Evolutionary conservation across 1,140 invertebrate species (phyloP).

Genomic region (Dryas iulia): DNA sequence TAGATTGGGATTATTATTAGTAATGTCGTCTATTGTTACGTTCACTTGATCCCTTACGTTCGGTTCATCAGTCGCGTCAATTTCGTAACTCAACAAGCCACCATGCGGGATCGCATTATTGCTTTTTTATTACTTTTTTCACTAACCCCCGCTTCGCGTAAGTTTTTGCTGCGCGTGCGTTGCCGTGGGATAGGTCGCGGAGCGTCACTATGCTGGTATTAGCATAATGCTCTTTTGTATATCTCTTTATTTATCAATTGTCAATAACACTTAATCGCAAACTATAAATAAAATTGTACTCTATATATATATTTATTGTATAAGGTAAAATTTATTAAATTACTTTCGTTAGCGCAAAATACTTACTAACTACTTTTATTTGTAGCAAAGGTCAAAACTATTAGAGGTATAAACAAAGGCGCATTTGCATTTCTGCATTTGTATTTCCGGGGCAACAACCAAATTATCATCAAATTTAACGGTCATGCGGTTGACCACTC

Average conservation of each 20-base stretch:
- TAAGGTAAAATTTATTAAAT: slow-evolving; percentile 11
- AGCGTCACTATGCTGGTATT: slow-evolving; percentile 73
- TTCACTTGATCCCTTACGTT: slow-evolving; percentile 61
- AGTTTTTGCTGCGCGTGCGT: slow-evolving; percentile 67
- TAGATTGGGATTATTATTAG: slow-evolving; percentile 11
- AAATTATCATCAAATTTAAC: slow-evolving; percentile 65
- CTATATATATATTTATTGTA: background rate
- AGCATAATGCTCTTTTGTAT: slow-evolving; percentile 66
- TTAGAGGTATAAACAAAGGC: slow-evolving; percentile 59
- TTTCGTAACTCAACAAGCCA: slow-evolving; percentile 73
- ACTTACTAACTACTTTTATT: slow-evolving; percentile 49
- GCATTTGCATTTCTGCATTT: slow-evolving; percentile 74
- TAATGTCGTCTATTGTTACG: slow-evolving; percentile 29
- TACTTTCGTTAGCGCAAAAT: slow-evolving; percentile 52
- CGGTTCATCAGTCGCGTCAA: slow-evolving; percentile 73
- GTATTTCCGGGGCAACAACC: slow-evolving; percentile 62
- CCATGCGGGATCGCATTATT: slow-evolving; percentile 78
- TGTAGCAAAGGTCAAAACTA: slow-evolving; percentile 61
- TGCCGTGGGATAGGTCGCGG: slow-evolving; percentile 74
- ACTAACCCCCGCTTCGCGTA: slow-evolving; percentile 65
- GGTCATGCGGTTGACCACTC: slow-evolving; percentile 50
- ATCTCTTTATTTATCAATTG: slow-evolving; percentile 56
- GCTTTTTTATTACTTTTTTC: slow-evolving; percentile 79
- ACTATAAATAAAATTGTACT: slow-evolving; percentile 45
- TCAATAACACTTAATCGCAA: slow-evolving; percentile 42